These are phyloP conservation scores for Drosophila kohkoa DNA, from an alignment of 1,140 invertebrate species.

Conservation along the genomic window DNA sequence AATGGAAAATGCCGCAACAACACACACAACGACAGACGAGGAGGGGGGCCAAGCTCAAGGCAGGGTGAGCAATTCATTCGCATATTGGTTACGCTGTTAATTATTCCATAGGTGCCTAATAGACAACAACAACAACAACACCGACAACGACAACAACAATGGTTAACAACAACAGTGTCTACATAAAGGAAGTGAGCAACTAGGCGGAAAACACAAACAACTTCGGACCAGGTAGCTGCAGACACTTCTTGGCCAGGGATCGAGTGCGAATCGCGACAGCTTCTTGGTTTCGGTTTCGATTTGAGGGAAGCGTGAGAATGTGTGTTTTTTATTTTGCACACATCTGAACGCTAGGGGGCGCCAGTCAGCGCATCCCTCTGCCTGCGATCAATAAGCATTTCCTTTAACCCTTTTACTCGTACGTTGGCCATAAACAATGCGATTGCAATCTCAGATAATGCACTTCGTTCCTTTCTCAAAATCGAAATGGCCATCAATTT, in stretches of 20 bases:
- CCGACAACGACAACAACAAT: not conserved
- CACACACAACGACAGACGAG: not conserved
- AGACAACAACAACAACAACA: conserved; percentile 47
- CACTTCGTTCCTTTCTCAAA: not conserved
- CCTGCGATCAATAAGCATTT: not conserved
- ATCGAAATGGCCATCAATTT: conserved; percentile 41
- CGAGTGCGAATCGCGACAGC: conserved; percentile 41
- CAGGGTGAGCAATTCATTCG: conserved; percentile 33
- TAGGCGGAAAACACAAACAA: conserved; percentile 7
- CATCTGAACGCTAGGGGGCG: conserved; percentile 8
- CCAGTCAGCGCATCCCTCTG: conserved; percentile 9
- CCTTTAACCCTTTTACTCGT: conserved; percentile 24
- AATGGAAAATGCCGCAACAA: conserved; percentile 23
- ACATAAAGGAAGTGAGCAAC: conserved; percentile 37
- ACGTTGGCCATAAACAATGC: conserved; percentile 65
- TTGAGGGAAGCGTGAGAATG: conserved; percentile 70
- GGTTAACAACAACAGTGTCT: conserved; percentile 11
- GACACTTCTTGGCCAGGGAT: conserved; percentile 4
- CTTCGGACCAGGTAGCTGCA: conserved; percentile 21
- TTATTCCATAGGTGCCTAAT: conserved; percentile 67
- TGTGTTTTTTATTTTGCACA: conserved; percentile 36
- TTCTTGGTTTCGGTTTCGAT: conserved; percentile 42
- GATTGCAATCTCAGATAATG: conserved; percentile 70
- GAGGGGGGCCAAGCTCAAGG: not conserved
- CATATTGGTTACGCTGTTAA: conserved; percentile 68